A percentile compares a stretch with the other conserved stretches of the same genome.
Conservation (phyloP, 2,113 vertebrate genomes). For the Brachypodius melanocephalos region DNA sequence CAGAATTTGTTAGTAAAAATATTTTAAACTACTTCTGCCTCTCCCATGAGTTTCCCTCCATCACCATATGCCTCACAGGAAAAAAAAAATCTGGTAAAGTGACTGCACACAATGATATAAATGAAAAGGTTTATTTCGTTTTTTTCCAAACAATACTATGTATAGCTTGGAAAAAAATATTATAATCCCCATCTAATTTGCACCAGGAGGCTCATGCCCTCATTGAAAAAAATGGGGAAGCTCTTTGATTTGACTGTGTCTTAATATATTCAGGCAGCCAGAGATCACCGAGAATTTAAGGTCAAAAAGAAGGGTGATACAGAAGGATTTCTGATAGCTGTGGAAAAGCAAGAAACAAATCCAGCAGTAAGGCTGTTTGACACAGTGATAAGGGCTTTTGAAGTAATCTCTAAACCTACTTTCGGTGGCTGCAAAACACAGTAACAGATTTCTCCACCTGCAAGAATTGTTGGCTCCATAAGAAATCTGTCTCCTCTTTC, state of each 20-base stretch:
- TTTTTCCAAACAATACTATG: background rate
- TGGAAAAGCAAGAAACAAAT: background rate
- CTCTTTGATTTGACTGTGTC: background rate
- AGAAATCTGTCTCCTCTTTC: background rate
- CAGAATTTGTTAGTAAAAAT: background rate
- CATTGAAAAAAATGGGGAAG: background rate
- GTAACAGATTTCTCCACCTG: background rate
- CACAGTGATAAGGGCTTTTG: background rate
- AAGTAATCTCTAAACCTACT: background rate
- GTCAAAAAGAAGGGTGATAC: background rate
- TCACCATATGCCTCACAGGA: background rate
- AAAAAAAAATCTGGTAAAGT: background rate
- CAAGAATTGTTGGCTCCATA: background rate
- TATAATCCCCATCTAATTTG: background rate
- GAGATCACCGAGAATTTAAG: background rate
- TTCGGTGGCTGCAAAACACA: background rate
- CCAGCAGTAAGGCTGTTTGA: background rate
- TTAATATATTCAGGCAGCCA: background rate
- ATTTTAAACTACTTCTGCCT: background rate
- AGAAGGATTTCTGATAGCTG: background rate
- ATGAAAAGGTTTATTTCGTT: background rate
- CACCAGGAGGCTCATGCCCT: background rate
- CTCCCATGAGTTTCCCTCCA: background rate
- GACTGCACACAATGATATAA: background rate
- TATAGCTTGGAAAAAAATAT: background rate